Evolutionary conservation across 2,888 invertebrate species (phyloP).

Genomic region (Cyclophora punctaria): DNA sequence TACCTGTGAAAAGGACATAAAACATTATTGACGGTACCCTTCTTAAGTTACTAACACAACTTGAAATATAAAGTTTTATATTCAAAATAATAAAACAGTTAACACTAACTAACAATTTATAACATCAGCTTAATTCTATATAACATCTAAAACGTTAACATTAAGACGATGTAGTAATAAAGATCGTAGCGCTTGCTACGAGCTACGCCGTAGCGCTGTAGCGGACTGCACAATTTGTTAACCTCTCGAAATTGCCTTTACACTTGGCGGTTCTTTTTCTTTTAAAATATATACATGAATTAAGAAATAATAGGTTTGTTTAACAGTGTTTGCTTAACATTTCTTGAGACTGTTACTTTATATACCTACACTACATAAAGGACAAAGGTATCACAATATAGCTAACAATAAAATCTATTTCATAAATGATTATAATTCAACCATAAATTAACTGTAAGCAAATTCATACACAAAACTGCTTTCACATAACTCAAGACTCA

Average conservation of each 20-base stretch:
- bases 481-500: too few species aligned
- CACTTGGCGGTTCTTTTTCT: constrained; percentile 33
- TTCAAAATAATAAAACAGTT: neutral
- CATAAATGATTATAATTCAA: too few species aligned
- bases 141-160: constrained; percentile 42
- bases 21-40: constrained; percentile 3
- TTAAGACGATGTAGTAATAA: constrained; percentile 56
- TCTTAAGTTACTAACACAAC: neutral
- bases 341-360: too few species aligned
- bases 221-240: constrained; percentile 63
- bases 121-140: constrained; percentile 25
- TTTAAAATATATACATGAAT: constrained; percentile 25
- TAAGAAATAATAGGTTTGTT: constrained; percentile 36
- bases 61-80: neutral
- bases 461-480: too few species aligned
- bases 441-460: too few species aligned
- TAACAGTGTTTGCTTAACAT: too few species aligned
- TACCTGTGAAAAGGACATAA: constrained; percentile 80
- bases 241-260: constrained; percentile 55
- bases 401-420: too few species aligned
- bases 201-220: constrained; percentile 41
- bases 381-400: too few species aligned
- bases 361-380: too few species aligned
- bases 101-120: constrained; percentile 12
- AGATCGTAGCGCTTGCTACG: constrained; percentile 50